phyloP scores from a whole-genome alignment of 2,113 vertebrate genomes.

The Oenanthe melanoleuca region DNA sequence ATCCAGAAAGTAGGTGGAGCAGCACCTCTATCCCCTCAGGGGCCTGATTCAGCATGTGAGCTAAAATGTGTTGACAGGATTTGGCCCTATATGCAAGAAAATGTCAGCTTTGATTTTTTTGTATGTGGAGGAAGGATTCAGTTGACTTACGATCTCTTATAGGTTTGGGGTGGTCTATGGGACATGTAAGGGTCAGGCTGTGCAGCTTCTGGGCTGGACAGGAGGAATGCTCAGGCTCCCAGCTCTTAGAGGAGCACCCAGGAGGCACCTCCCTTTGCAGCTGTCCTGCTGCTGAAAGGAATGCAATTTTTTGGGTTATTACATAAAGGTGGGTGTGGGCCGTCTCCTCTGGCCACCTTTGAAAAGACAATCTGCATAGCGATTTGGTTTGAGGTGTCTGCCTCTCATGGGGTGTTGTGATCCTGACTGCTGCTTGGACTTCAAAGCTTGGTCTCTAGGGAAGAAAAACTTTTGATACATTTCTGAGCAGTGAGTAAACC shows the following conservation, averaged over 20 bases:
- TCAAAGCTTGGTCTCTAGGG: not conserved
- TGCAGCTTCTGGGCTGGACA: not conserved
- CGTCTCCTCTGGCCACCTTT: not conserved
- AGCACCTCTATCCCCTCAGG: constrained; percentile 31
- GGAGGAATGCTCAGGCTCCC: not conserved
- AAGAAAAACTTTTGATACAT: not conserved
- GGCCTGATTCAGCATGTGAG: constrained; percentile 48
- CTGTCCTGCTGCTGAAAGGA: constrained; percentile 31
- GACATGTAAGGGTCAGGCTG: not conserved
- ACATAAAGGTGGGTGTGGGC: constrained; percentile 34
- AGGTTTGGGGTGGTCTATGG: not conserved
- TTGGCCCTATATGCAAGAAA: constrained; percentile 13
- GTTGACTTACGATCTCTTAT: not conserved
- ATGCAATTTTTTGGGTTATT: constrained; percentile 43
- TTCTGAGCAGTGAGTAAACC: not conserved
- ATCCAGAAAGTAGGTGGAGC: constrained; percentile 48
- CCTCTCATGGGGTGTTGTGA: not conserved
- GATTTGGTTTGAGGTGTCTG: not conserved
- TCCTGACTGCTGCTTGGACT: not conserved
- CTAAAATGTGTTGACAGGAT: constrained; percentile 28
- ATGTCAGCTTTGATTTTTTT: not conserved
- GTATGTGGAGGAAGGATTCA: not conserved
- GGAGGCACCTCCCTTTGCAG: not conserved
- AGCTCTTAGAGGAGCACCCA: not conserved
- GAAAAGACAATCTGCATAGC: fast-evolving